These are phyloP conservation scores for Tachycineta bicolor DNA, from an alignment of 2,113 vertebrate species.

Conservation along the genomic window DNA sequence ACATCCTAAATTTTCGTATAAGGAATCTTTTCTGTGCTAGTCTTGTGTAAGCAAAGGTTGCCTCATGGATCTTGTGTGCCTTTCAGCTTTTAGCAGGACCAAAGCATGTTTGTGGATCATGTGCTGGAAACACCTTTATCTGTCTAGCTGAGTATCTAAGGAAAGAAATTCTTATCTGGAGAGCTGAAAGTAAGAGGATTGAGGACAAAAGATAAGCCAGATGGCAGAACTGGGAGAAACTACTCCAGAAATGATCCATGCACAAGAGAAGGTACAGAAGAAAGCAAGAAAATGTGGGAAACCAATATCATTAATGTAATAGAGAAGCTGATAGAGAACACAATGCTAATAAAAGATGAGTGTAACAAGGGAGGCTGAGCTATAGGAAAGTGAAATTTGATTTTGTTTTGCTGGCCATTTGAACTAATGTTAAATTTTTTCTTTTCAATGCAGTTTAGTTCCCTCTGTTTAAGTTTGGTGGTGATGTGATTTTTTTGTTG, in stretches of 20 bases:
- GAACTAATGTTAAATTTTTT: not conserved
- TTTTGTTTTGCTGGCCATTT: not conserved
- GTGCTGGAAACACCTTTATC: not conserved
- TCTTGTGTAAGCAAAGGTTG: not conserved
- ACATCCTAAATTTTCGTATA: not conserved
- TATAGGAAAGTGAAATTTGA: not conserved
- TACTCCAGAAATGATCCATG: fast-evolving
- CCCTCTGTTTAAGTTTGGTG: not conserved
- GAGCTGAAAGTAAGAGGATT: not conserved
- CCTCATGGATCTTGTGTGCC: not conserved
- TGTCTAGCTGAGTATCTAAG: not conserved
- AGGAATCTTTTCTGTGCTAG: not conserved
- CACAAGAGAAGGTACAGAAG: not conserved
- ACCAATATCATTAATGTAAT: not conserved
- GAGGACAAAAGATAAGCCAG: not conserved
- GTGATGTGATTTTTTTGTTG: fast-evolving
- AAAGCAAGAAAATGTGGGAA: not conserved
- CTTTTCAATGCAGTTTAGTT: not conserved
- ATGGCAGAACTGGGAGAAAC: not conserved
- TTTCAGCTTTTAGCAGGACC: not conserved
- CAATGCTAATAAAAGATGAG: not conserved
- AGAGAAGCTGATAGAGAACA: not conserved
- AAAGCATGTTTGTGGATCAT: not conserved
- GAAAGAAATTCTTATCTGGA: not conserved
- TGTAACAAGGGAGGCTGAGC: not conserved